These are phyloP conservation scores for Drosophila ustulata DNA, from an alignment of 2,888 invertebrate species.

Conservation along the genomic window DNA sequence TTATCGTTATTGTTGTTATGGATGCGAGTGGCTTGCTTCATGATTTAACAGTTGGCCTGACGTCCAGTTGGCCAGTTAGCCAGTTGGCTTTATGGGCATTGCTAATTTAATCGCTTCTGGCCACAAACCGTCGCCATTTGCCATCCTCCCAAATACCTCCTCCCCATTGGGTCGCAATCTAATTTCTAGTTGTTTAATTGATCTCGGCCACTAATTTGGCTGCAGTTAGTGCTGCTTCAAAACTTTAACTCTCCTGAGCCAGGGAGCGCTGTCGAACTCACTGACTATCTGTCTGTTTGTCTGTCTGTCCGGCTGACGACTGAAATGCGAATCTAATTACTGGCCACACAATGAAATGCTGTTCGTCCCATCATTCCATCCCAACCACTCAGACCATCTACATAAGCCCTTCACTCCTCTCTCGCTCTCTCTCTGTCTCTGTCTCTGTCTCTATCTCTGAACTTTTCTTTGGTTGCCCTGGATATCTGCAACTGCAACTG, in stretches of 20 bases:
- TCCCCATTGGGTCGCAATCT: conserved; percentile 34
- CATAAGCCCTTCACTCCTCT: too few relatives aligned
- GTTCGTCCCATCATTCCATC: conserved; percentile 14
- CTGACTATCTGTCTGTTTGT: conserved; percentile 6
- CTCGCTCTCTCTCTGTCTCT: neutral
- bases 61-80: conserved; percentile 20
- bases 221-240: conserved; percentile 42
- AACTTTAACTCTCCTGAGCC: conserved; percentile 53
- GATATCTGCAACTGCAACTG: conserved; percentile 60
- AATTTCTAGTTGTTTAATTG: conserved; percentile 61
- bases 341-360: conserved; percentile 61
- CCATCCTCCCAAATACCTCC: neutral
- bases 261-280: conserved; percentile 13
- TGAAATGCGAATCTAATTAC: conserved; percentile 73
- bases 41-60: conserved; percentile 68
- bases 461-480: conserved; percentile 73
- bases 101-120: conserved; percentile 76
- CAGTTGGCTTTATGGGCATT: conserved; percentile 74
- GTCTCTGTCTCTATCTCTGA: conserved; percentile 3
- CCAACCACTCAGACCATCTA: neutral
- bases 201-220: conserved; percentile 62
- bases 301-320: conserved; percentile 9
- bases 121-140: conserved; percentile 29
- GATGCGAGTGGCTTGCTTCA: conserved; percentile 51
- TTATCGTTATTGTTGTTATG: conserved; percentile 74